These are phyloP conservation scores for Aldabrachelys gigantea DNA, from an alignment of 2,113 vertebrate species.

Conservation along the genomic window DNA sequence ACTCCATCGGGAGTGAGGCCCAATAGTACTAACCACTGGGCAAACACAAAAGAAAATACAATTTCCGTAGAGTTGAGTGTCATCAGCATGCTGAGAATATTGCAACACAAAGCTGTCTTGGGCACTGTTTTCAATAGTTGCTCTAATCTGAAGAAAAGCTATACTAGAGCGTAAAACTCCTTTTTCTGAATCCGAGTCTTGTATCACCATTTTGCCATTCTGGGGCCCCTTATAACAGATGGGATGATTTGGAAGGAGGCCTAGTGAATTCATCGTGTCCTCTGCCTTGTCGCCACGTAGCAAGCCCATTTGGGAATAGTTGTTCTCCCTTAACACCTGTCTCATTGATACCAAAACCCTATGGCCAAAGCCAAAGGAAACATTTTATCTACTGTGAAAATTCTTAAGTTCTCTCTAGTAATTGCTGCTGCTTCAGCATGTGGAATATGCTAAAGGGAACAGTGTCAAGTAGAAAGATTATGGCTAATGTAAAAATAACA, in stretches of 20 bases:
- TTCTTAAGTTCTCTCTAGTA: neutral
- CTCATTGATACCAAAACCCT: neutral
- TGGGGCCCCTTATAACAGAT: too few species aligned
- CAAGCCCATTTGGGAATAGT: neutral
- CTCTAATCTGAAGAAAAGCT: neutral
- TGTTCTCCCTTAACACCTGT: neutral
- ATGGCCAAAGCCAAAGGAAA: neutral
- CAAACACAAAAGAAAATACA: too few species aligned
- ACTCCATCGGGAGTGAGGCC: too few species aligned
- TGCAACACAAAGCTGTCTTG: too few species aligned
- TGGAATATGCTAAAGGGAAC: neutral
- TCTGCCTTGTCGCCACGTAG: neutral
- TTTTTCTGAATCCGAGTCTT: too few species aligned
- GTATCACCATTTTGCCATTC: too few species aligned
- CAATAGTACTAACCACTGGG: too few species aligned
- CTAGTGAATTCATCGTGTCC: rapidly evolving
- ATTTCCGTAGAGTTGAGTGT: too few species aligned
- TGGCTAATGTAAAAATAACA: neutral
- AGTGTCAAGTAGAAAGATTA: neutral
- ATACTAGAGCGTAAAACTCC: neutral
- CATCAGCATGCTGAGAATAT: too few species aligned
- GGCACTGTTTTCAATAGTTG: too few species aligned
- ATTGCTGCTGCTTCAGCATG: rapidly evolving
- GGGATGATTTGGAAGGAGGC: neutral
- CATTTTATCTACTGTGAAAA: neutral